phyloP scores from a whole-genome alignment of 2,797 vertebrate genomes.

The Manis crassicaudata region DNA sequence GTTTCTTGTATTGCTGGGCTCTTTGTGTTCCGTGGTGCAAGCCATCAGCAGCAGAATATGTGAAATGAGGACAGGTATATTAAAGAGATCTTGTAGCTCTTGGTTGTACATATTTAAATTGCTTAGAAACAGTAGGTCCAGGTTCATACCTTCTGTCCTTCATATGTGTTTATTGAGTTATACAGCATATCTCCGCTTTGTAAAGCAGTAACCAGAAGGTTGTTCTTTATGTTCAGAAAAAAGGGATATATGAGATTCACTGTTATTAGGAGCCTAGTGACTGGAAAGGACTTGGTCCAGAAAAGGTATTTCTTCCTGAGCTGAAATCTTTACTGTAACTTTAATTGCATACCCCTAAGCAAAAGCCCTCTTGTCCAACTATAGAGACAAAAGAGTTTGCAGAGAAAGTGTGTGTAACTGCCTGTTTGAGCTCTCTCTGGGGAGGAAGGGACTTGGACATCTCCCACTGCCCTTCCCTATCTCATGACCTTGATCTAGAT shows the following conservation, averaged over 20 bases:
- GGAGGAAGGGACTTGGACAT: not conserved
- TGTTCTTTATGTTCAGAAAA: constrained; percentile 22
- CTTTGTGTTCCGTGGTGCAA: constrained; percentile 25
- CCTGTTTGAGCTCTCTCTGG: not conserved
- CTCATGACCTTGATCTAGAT: not conserved
- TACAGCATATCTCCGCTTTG: not conserved
- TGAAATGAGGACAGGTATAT: constrained; percentile 30
- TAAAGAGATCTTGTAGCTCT: constrained; percentile 21
- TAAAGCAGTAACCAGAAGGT: not conserved
- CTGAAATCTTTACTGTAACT: not conserved
- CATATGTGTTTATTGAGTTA: constrained; percentile 38
- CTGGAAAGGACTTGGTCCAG: not conserved
- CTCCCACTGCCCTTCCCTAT: not conserved
- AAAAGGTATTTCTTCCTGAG: constrained; percentile 5
- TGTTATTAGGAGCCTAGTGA: not conserved
- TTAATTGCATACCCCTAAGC: not conserved
- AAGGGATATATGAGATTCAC: not conserved
- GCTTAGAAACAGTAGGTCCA: constrained; percentile 40
- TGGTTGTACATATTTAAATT: constrained; percentile 55
- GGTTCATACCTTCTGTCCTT: constrained; percentile 45
- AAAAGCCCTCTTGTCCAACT: not conserved
- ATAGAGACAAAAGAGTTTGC: not conserved
- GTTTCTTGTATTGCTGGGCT: constrained; percentile 36
- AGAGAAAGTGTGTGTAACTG: not conserved
- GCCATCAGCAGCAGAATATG: constrained; percentile 39